These are phyloP conservation scores for Nothobranchius furzeri DNA, from an alignment of 2,113 vertebrate genomes.

Conservation along the genomic window DNA sequence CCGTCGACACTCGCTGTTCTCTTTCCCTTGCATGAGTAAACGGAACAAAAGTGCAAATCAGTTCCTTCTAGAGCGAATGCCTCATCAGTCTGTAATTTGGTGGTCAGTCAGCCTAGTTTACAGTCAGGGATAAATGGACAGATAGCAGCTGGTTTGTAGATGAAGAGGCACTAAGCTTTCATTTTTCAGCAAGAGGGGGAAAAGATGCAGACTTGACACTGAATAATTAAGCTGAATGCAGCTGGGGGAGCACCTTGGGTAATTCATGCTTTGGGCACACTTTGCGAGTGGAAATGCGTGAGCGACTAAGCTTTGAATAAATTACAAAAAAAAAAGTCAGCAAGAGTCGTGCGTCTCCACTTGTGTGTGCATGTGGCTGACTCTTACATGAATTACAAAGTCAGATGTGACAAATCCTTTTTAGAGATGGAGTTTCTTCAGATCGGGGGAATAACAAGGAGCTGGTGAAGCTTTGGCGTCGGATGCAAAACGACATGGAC, in stretches of 20 bases:
- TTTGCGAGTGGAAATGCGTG: slow-evolving; percentile 39
- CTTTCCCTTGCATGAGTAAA: slow-evolving; percentile 9
- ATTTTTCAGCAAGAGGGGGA: slow-evolving; percentile 42
- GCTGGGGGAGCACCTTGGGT: slow-evolving; percentile 64
- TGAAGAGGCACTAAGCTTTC: slow-evolving; percentile 43
- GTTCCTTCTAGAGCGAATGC: slow-evolving; percentile 14
- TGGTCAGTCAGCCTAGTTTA: slow-evolving; percentile 1
- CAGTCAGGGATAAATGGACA: slow-evolving; percentile 25
- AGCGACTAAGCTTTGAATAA: slow-evolving; percentile 41
- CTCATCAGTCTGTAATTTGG: slow-evolving; percentile 23
- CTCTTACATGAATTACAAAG: slow-evolving; percentile 59
- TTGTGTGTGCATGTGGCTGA: not conserved
- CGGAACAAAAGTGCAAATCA: slow-evolving; percentile 20
- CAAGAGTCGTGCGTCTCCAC: slow-evolving; percentile 11
- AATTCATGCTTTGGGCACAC: slow-evolving; percentile 68
- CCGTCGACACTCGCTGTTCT: slow-evolving; percentile 9
- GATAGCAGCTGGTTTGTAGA: slow-evolving; percentile 60
- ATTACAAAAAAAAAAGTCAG: slow-evolving; percentile 38
- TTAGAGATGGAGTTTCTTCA: slow-evolving; percentile 45
- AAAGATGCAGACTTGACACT: slow-evolving; percentile 45
- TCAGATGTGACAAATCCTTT: slow-evolving; percentile 65
- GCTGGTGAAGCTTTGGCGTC: slow-evolving; percentile 12
- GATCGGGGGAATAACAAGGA: slow-evolving; percentile 57
- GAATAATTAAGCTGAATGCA: slow-evolving; percentile 71
- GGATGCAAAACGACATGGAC: slow-evolving; percentile 13